Conservation (phyloP, 1,140 invertebrate genomes). For the Pteromalus puparum region DNA sequence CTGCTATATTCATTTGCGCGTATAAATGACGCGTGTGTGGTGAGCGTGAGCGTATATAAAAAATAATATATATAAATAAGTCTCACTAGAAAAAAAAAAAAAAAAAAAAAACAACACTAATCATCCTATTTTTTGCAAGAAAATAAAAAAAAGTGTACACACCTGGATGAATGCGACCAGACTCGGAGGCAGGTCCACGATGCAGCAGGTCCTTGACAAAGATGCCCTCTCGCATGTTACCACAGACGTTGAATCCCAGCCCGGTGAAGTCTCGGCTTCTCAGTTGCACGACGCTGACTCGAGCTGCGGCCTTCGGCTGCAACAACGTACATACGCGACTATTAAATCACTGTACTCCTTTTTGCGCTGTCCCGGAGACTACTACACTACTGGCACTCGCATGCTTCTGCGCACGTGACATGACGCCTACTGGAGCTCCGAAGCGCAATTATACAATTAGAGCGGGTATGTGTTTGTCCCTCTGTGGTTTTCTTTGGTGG, state of each 20-base stretch:
- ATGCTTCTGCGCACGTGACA: neutral
- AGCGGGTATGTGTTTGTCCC: neutral
- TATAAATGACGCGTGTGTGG: no score
- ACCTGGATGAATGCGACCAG: constrained; percentile 89
- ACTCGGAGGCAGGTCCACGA: constrained; percentile 90
- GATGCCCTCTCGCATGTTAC: constrained; percentile 92
- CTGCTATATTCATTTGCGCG: no score
- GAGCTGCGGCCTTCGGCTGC: constrained; percentile 69
- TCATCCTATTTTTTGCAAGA: neutral
- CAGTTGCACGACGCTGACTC: constrained; percentile 81
- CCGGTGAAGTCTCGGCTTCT: constrained; percentile 93
- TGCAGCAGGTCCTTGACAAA: constrained; percentile 91
- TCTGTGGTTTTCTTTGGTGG: neutral
- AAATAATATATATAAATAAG: no score
- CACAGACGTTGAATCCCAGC: constrained; percentile 91
- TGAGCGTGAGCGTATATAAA: no score
- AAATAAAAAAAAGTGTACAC: constrained; percentile 46
- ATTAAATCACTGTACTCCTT: neutral
- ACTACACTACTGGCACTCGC: no score
- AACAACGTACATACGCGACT: constrained; percentile 23
- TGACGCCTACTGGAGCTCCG: neutral
- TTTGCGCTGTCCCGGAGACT: neutral
- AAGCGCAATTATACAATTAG: constrained; percentile 2
- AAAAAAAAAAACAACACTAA: neutral
- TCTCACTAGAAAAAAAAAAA: neutral